Evolutionary conservation across 1,140 invertebrate species (phyloP).

Genomic region (Sycophaga agraensis): DNA sequence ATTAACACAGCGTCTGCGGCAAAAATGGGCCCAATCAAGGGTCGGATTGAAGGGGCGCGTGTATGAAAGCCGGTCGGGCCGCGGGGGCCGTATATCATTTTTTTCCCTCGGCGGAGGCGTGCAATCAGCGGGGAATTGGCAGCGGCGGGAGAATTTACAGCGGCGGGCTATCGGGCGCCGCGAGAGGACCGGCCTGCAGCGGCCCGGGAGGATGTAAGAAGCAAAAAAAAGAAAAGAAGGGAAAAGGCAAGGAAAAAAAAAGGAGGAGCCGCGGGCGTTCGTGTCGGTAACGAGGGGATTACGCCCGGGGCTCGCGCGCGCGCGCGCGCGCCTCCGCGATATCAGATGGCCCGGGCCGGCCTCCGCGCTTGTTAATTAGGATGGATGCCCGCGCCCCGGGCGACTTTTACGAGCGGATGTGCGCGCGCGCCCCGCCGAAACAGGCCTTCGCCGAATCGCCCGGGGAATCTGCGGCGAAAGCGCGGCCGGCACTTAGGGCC

Average conservation of each 20-base stretch:
- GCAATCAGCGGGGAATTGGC: not conserved
- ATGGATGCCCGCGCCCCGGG: conserved; percentile 55
- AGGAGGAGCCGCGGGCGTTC: conserved; percentile 42
- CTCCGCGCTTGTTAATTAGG: conserved; percentile 56
- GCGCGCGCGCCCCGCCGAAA: conserved; percentile 40
- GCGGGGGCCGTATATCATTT: too few relatives aligned
- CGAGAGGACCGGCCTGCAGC: not conserved
- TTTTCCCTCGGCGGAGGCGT: too few relatives aligned
- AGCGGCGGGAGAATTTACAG: conserved; percentile 5
- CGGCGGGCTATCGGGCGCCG: not conserved
- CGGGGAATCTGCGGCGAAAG: conserved; percentile 9
- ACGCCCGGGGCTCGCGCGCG: conserved; percentile 40
- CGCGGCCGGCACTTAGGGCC: too few relatives aligned
- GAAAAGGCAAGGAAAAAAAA: conserved; percentile 13
- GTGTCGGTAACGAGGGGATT: conserved; percentile 55
- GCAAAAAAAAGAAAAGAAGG: conserved; percentile 24
- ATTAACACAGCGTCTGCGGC: too few relatives aligned
- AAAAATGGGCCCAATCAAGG: too few relatives aligned
- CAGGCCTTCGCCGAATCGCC: conserved; percentile 39
- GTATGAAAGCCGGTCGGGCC: too few relatives aligned
- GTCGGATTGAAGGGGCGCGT: too few relatives aligned
- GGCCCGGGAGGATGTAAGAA: conserved; percentile 22
- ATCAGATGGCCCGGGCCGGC: conserved; percentile 53
- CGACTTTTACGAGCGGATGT: conserved; percentile 56
- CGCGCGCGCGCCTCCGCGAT: conserved; percentile 32